Percentiles rank a stretch among this genome's conserved stretches.
Evolutionary conservation across 2,797 vertebrate species (phyloP).

Genomic region (Caiman crocodilus): DNA sequence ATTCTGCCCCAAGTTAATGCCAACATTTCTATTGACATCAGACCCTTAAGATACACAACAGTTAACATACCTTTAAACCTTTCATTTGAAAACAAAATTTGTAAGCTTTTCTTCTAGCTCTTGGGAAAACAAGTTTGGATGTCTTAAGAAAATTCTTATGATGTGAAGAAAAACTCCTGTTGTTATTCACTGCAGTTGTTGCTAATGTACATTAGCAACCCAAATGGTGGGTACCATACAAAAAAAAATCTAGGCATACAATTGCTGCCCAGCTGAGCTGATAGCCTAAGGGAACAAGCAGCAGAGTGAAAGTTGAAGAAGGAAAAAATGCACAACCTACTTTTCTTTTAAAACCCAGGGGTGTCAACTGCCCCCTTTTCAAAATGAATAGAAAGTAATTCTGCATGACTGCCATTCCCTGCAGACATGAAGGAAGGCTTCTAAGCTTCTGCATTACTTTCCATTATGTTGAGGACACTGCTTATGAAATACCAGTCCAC

Average conservation of each 20-base stretch:
- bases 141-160: background rate
- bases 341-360: background rate
- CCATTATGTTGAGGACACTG: background rate
- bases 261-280: background rate
- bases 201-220: background rate
- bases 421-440: background rate
- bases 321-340: background rate
- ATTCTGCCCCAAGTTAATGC: background rate
- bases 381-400: background rate
- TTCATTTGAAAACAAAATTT: background rate
- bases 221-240: background rate
- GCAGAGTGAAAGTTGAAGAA: background rate
- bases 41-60: background rate
- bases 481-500: background rate
- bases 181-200: background rate
- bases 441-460: background rate
- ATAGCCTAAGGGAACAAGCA: background rate
- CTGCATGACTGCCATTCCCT: background rate
- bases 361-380: background rate
- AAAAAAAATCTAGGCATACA: background rate
- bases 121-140: background rate
- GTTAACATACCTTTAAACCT: background rate
- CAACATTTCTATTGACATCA: background rate
- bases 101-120: background rate
- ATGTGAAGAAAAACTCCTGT: background rate